Evolutionary conservation across 1,140 invertebrate genomes (phyloP), one percentile per base, ranked within the genome.

Genomic region (Solenopsis fugax): DNA sequence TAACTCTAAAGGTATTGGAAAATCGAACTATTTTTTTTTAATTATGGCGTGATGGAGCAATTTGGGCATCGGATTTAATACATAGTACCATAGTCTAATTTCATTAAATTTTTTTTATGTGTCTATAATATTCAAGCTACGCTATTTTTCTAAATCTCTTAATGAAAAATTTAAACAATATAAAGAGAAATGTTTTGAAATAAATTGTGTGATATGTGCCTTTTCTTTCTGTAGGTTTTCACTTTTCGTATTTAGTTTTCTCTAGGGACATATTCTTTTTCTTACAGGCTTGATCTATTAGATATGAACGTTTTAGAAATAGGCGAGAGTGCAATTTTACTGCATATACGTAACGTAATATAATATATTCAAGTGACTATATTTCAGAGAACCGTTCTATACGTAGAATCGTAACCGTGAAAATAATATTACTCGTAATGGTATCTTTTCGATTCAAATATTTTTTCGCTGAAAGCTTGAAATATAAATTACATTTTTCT

Each of bases 401-500:
- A 37, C n/a, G 9, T 13, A 45, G n/a, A 41, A 45, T 67, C 18
- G 37, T 41, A 41, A 65, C 18, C 0, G 37, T n/a, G 4, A 67
- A 67, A 67, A 1, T 41, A 67, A 45, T n/a, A 67, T 67, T 67
- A 21, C 12, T 67, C 29, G 10, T 67, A 41, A 67, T 45, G 10
- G 0, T 21, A 45, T 45, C n/a, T 67, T 67, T 45, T 45, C 5
- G 4, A 13, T 67, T 41, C 34, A 67, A 45, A 45, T 45, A 67
- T 21, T 0, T 45, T 41, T 45, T 67, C 6, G n/a, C 18, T 65
- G 9, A n/a, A 18, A 37, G 7, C 5, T 21, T 65, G 0, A 67
- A 41, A 67, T 41, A 67, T 13, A 21, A 45, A 45, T 67, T 67
- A 21, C n/a, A 45, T 67, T 67, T 67, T 45, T 16, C n/a, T 16